Evolutionary conservation across 2,888 invertebrate genomes (phyloP), one percentile per base, ranked within the genome.

Genomic region (Phalangium opilio): DNA sequence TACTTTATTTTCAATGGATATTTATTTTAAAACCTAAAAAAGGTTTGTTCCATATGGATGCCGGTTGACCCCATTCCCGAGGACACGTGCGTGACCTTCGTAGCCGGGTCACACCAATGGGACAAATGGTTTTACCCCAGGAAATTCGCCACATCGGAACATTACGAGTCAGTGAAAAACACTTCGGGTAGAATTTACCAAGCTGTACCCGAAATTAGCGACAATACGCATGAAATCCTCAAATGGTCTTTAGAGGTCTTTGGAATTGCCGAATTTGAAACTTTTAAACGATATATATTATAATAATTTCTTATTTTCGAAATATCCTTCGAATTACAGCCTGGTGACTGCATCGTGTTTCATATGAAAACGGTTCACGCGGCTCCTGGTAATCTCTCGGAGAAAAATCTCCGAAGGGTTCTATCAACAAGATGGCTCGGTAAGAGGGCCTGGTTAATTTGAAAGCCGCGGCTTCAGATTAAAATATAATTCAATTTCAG

Each of bases 31-130:
- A n/a, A n/a, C n/a, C n/a, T n/a, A n/a, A n/a, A 50, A 18, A 40
- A 60, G 57, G 57, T 57, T 4, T 61, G 61, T 41, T 61, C 61
- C 1, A 57, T 63, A 14, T 63, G 63, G 63, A 60, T 63, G 60
- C 62, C 63, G 7, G 55, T 63, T 1, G 62, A 63, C 48, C 50
- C 57, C 1, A 58, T 63, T 19, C 49, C 60, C 3, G 10, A 44
- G 8, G 54, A 58, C 15, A 53, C 50, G 5, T 55, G 59, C 20
- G 49, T 63, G 5, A 52, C 58, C 40, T 61, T 63, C 42, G 56
- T 62, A 5, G 47, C 52, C 12, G 61, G 61, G 1, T 63, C 63
- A 10, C 63, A 63, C 48, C 47, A 49, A n/a, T 60, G 60, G 60
- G 49, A 47, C 4, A 43, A 45, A 1, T 61, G 60, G 60, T 63